phyloP scores from a whole-genome alignment of 2,113 vertebrate species.

The Cranoglanis bouderius region DNA sequence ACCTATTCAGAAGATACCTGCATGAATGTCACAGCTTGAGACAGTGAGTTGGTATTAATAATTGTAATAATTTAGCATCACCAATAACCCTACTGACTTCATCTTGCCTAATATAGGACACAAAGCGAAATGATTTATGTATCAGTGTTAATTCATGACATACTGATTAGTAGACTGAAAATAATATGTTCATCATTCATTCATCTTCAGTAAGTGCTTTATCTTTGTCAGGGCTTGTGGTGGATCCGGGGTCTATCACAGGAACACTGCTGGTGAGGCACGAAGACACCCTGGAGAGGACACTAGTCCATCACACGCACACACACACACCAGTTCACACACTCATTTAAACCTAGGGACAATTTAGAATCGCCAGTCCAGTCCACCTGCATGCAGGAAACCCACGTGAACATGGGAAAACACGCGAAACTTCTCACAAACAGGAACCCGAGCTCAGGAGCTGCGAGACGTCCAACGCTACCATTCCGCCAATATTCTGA shows the following conservation, averaged over 20 bases:
- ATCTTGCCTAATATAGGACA: background rate
- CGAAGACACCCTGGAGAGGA: background rate
- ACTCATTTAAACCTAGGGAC: background rate
- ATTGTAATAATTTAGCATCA: background rate
- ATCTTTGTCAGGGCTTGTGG: background rate
- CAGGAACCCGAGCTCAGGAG: too few species aligned
- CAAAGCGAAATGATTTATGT: background rate
- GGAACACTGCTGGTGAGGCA: background rate
- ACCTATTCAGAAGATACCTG: background rate
- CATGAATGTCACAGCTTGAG: background rate
- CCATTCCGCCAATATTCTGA: too few species aligned
- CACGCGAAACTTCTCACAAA: background rate
- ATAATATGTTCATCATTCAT: too few species aligned
- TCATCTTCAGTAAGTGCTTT: background rate
- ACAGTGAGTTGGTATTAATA: background rate
- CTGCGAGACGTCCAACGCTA: too few species aligned
- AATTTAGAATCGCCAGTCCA: background rate
- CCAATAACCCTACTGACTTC: background rate
- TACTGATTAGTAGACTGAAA: background rate
- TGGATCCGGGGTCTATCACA: background rate
- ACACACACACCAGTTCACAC: background rate
- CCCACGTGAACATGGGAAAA: too few species aligned
- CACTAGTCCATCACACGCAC: background rate
- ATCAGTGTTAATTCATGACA: background rate
- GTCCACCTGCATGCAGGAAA: too few species aligned